Evolutionary conservation across 92 coral and sea anemone species (phyloP).

Genomic region (Umimayanthus chanpuru): DNA sequence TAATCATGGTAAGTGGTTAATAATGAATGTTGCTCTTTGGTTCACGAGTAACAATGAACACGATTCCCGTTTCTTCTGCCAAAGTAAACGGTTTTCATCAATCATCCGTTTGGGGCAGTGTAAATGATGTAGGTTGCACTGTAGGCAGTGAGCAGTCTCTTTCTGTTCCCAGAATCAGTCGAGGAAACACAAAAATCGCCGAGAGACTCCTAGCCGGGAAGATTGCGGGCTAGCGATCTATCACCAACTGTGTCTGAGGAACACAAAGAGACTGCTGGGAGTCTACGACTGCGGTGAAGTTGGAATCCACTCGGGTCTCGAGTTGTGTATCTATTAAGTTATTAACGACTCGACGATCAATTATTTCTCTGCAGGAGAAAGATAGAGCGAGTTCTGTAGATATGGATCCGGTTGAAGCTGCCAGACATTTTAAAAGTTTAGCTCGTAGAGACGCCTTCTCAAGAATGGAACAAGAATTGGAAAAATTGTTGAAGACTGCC

Average conservation of each 20-base stretch:
- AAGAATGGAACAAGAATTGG: slow-evolving; percentile 83
- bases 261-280: too few species aligned
- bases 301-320: neutral
- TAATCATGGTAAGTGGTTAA: slow-evolving; percentile 34
- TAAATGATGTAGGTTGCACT: neutral
- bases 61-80: neutral
- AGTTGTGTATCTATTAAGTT: neutral
- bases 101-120: neutral
- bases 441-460: slow-evolving; percentile 91
- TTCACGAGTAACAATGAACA: neutral
- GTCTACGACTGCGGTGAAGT: too few species aligned
- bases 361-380: slow-evolving; percentile 21
- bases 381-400: slow-evolving; percentile 3
- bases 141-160: too few species aligned
- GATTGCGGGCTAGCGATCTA: too few species aligned
- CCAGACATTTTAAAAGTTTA: slow-evolving; percentile 70
- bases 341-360: neutral
- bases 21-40: neutral
- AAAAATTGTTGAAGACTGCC: slow-evolving; percentile 62
- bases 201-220: too few species aligned
- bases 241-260: too few species aligned
- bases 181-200: too few species aligned
- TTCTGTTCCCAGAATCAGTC: too few species aligned
- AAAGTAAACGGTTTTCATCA: neutral
- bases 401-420: slow-evolving; percentile 43